Evolutionary conservation across 2,113 vertebrate species (phyloP).

Genomic region (Alethe diademata): DNA sequence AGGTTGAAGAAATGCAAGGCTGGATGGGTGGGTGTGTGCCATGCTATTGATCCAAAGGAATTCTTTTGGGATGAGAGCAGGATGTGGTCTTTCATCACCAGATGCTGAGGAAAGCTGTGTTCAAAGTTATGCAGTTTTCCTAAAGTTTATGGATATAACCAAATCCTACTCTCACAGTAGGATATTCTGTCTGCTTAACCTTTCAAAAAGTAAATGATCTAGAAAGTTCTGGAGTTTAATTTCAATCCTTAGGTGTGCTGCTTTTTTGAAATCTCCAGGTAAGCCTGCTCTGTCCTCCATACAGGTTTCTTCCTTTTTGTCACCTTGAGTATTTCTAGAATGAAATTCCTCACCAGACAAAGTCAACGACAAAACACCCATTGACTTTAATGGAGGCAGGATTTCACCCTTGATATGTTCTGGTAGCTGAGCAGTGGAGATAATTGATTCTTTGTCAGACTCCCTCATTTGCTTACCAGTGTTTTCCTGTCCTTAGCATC

Average conservation of each 20-base stretch:
- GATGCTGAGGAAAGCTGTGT: neutral
- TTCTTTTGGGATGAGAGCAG: neutral
- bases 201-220: neutral
- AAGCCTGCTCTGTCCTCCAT: neutral
- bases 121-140: neutral
- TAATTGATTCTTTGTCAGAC: neutral
- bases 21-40: neutral
- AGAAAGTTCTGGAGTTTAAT: neutral
- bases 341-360: neutral
- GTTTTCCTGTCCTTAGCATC: neutral
- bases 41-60: neutral
- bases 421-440: neutral
- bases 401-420: neutral
- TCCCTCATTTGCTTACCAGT: neutral
- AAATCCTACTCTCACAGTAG: neutral
- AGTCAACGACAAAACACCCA: neutral
- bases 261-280: neutral
- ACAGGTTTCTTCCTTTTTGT: neutral
- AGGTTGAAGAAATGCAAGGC: neutral
- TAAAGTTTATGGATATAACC: neutral
- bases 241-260: neutral
- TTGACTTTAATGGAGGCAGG: neutral
- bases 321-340: neutral
- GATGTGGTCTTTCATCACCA: neutral
- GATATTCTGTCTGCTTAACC: neutral